Conservation (phyloP, 2,113 vertebrate species). For the Rhegmatorhina hoffmannsi region DNA sequence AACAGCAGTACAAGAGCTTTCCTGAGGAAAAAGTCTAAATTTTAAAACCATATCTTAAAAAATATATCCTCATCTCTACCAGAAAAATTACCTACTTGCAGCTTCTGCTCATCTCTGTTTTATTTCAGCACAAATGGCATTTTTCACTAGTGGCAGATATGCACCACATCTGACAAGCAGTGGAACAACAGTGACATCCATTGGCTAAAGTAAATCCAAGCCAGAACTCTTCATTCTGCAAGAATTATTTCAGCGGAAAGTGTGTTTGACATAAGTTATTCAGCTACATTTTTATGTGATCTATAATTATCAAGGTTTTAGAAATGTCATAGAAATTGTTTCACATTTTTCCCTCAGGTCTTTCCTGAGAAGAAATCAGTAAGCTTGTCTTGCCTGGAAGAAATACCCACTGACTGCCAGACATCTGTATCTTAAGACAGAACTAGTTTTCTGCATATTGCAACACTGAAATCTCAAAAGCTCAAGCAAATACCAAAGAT, state of each 20-base stretch:
- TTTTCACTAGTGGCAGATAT: neutral
- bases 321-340: neutral
- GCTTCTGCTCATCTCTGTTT: neutral
- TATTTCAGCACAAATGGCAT: neutral
- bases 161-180: neutral
- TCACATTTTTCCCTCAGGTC: neutral
- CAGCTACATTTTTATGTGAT: neutral
- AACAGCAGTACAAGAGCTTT: neutral
- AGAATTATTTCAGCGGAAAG: neutral
- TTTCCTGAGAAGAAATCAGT: neutral
- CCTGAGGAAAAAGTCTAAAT: neutral
- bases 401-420: neutral
- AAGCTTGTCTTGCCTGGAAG: neutral
- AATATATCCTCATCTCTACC: neutral
- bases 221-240: neutral
- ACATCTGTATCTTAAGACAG: neutral
- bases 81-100: neutral
- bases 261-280: neutral
- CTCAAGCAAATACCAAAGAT: neutral
- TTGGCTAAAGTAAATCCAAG: slow-evolving; percentile 18
- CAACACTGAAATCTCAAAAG: neutral
- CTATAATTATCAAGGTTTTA: neutral
- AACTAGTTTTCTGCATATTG: neutral
- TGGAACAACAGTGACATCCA: slow-evolving; percentile 72
- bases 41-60: neutral